Base-by-base conservation (phyloP, 2,888 invertebrate genomes). In the Agrotis puta region DNA sequence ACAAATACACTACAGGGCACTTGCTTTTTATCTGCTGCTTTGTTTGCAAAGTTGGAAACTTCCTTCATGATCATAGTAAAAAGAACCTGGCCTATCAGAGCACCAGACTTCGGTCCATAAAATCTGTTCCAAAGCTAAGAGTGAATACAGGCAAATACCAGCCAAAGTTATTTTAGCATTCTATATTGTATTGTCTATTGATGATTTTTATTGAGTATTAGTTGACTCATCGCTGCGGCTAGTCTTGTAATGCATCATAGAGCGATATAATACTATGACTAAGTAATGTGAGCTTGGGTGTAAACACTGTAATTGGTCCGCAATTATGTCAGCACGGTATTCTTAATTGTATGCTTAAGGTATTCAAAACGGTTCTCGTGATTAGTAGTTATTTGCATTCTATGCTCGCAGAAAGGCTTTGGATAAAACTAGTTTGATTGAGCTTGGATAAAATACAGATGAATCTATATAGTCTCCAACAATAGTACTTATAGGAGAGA, bases 261-360 rank as follows among this genome's bases (percentile, higher is more conserved):
- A 48, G 63, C 70, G 70, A 73, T 81, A 73, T 75, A 79, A 79
- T 70, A 59, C 62, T 45, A 59, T 84, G 85, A 77, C 83, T 82
- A 79, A 83, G 66, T 69, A 54, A 70, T 33, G 50, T 66, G 56
- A 70, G 63, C 79, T 71, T 77, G 48, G 48, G 45, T 71, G 70
- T 74, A 79, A 83, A 85, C 70, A 85, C 54, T 61, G 57, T 79
- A 76, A 84, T 71, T 71, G 68, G 47, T 18, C 43, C 45, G 54
- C 73, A 69, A 82, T 74, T 67, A 68, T 76, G 70, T 64, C 79
- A 85, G 74, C 70, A 74, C 39, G 27, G 45, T 74, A 56, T 68
- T 70, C 51, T 58, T 67, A 66, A 70, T 74, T 48, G 27, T 13
- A 54, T 18, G 22, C 39, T 47, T 69, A 63, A 53, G 48, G 59